A percentile compares a stretch with the other conserved stretches of the same genome.
Conservation (phyloP, 2,888 invertebrate species). For the Heliconius ismenius region DNA sequence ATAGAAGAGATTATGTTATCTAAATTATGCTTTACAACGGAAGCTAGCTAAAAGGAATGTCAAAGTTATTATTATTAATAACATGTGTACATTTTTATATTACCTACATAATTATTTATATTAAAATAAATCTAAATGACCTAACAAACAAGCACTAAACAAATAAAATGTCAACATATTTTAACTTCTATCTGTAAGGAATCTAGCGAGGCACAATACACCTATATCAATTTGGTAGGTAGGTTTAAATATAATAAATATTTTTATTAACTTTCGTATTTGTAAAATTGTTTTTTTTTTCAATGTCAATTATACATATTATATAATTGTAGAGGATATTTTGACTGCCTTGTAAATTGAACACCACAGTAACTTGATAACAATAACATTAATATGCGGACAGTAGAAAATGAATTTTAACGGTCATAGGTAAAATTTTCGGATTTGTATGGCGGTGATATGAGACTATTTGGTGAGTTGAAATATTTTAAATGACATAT, state of each 20-base stretch:
- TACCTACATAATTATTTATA: slow-evolving; percentile 23
- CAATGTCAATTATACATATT: neutral
- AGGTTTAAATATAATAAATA: slow-evolving; percentile 15
- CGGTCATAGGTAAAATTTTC: slow-evolving; percentile 12
- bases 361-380: slow-evolving; percentile 38
- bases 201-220: slow-evolving; percentile 30
- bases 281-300: slow-evolving; percentile 3
- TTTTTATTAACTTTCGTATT: neutral
- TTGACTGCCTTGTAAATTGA: slow-evolving; percentile 38
- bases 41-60: slow-evolving; percentile 38
- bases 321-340: slow-evolving; percentile 22
- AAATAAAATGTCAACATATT: slow-evolving; percentile 26
- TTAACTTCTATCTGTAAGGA: slow-evolving; percentile 10
- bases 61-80: slow-evolving; percentile 26
- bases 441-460: neutral
- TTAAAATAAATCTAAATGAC: slow-evolving; percentile 21
- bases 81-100: slow-evolving; percentile 19
- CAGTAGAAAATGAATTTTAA: slow-evolving; percentile 17
- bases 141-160: slow-evolving; percentile 26
- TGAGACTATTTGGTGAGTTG: neutral
- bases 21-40: slow-evolving; percentile 33
- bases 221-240: slow-evolving; percentile 21
- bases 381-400: slow-evolving; percentile 39
- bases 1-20: slow-evolving; percentile 37
- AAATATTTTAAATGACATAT: slow-evolving; percentile 16